Base-by-base conservation (phyloP, 2,797 vertebrate species). In the Crocidura indochinensis region DNA sequence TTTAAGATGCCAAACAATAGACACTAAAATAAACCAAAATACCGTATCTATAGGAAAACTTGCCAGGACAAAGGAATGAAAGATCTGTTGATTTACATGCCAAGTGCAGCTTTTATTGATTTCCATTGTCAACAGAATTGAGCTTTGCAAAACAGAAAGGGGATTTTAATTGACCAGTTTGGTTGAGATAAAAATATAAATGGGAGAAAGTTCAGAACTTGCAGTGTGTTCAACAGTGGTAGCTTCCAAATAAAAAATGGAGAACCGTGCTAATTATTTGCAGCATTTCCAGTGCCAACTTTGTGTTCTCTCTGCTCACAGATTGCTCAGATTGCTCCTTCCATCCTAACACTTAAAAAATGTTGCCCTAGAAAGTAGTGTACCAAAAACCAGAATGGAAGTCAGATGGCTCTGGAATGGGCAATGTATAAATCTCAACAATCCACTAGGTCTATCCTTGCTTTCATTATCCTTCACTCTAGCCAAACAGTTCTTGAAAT, bases 21-120 rank as follows among this genome's bases (percentile, higher is more conserved):
- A 62, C 22, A 77, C 68, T 65, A 76, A 95, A 92, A 94, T 90
- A 95, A 95, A 68, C 49, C 78, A 47, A 93, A 94, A 88, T 71
- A 77, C 14, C 14, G 1, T 65, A 65, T 77, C 69, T 69, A 7
- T 20, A 90, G 73, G 10, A 92, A 91, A 95, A 92, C 44, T 89
- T 77, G 71, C 1, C 0, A 78, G 60, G 53, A 38, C 26, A 68
- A 88, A 46, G 81, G 85, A 93, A 75, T 93, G 67, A 84, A 44
- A 56, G 67, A 76, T 64, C 29, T 60, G 76, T 20, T 14, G 7
- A 88, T 91, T 79, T 89, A 84, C 49, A 69, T 46, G 67, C 69
- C 60, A 67, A 74, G 72, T 44, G 31, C 44, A 83, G 65, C 75
- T 93, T 89, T 90, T 72, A 90, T 24, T 68, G 87, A 85, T 29